Conservation (phyloP, 1,140 invertebrate genomes). For the Lasaia peninsularis region DNA sequence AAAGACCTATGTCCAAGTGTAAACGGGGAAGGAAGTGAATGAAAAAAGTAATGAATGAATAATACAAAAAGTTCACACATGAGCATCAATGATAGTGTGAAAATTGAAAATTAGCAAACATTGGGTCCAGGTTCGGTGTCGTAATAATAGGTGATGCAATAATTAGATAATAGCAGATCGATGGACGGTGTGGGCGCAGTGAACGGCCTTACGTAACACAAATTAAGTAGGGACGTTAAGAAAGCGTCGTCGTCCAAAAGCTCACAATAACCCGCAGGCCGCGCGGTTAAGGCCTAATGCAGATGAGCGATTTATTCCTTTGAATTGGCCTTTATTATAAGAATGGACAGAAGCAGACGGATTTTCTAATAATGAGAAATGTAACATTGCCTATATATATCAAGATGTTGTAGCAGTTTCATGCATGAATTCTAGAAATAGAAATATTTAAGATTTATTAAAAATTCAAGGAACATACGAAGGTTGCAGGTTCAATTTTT, state of each 20-base stretch:
- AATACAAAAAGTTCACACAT: slow-evolving; percentile 2
- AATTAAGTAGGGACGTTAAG: slow-evolving; percentile 36
- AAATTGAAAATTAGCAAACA: slow-evolving; percentile 17
- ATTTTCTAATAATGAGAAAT: too few relatives aligned
- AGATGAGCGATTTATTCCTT: not conserved
- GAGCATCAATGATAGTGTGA: not conserved
- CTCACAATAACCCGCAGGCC: slow-evolving; percentile 2
- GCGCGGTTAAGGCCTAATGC: not conserved
- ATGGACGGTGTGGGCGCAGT: slow-evolving; percentile 33
- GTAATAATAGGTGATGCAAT: slow-evolving; percentile 51
- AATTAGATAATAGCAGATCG: slow-evolving; percentile 60
- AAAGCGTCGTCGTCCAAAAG: slow-evolving; percentile 30
- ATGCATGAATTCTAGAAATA: too few relatives aligned
- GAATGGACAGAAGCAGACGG: too few relatives aligned
- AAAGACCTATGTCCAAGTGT: too few relatives aligned
- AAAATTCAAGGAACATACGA: too few relatives aligned
- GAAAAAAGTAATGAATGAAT: too few relatives aligned
- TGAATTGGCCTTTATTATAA: not conserved
- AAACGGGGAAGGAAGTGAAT: too few relatives aligned
- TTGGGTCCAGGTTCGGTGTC: slow-evolving; percentile 31
- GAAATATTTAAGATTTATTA: too few relatives aligned
- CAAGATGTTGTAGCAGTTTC: too few relatives aligned
- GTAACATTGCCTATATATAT: too few relatives aligned
- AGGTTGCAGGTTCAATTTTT: too few relatives aligned
- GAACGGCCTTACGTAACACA: slow-evolving; percentile 42